These are phyloP conservation scores for Baronia brevicornis DNA, from an alignment of 2,888 invertebrate genomes.

Conservation along the genomic window DNA sequence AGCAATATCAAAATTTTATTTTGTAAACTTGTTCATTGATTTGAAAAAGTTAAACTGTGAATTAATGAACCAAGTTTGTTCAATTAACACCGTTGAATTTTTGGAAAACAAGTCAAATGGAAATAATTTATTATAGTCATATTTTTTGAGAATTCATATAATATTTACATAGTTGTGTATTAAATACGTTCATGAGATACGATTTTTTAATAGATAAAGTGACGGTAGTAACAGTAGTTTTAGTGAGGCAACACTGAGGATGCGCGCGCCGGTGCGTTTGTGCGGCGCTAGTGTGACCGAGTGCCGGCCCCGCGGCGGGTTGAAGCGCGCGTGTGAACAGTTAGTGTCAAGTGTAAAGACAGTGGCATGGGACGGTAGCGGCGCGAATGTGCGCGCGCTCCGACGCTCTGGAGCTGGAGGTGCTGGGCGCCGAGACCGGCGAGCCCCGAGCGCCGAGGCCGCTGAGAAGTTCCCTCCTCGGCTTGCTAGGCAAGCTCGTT, in stretches of 20 bases:
- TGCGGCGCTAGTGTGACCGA: slow-evolving; percentile 26
- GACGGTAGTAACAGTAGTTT: not conserved
- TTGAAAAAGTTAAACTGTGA: too few species aligned
- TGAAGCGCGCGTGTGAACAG: slow-evolving; percentile 35
- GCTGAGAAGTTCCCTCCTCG: slow-evolving; percentile 80
- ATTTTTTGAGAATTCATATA: too few species aligned
- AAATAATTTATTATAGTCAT: too few species aligned
- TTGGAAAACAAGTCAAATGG: too few species aligned
- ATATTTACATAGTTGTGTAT: too few species aligned
- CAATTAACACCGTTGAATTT: too few species aligned
- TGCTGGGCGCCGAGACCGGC: slow-evolving; percentile 86
- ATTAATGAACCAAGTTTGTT: too few species aligned
- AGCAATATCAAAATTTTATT: too few species aligned
- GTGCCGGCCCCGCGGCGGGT: slow-evolving; percentile 39
- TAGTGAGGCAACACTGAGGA: slow-evolving; percentile 8
- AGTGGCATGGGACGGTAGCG: slow-evolving; percentile 82
- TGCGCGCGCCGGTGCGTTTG: slow-evolving; percentile 30
- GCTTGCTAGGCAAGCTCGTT: slow-evolving; percentile 78
- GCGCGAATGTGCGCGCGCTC: slow-evolving; percentile 87
- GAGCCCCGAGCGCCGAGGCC: slow-evolving; percentile 83
- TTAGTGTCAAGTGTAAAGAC: slow-evolving; percentile 70
- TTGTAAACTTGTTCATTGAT: too few species aligned
- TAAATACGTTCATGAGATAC: too few species aligned
- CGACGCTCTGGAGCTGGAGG: slow-evolving; percentile 85
- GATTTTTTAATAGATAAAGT: not conserved